Conservation (phyloP, 2,888 invertebrate genomes). For the Schizotus pectinicornis region DNA sequence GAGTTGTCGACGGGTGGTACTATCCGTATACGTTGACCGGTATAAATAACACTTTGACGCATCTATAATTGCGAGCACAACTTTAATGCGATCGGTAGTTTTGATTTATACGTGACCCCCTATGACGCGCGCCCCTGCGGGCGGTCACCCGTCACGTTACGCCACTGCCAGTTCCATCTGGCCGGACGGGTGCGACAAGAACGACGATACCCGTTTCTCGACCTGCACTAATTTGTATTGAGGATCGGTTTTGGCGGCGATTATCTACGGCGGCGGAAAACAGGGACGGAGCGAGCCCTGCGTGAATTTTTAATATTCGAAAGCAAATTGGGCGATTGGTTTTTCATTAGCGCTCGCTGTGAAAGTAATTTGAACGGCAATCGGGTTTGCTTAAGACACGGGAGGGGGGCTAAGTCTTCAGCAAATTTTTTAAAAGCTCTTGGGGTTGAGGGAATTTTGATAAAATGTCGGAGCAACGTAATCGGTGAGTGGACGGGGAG, state of each 20-base stretch:
- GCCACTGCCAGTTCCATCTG: constrained; percentile 31
- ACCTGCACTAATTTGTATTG: background rate
- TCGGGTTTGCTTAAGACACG: background rate
- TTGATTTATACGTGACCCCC: constrained; percentile 54
- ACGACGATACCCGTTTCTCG: background rate
- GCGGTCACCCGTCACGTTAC: constrained; percentile 49
- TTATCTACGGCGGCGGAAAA: background rate
- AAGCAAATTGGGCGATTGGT: background rate
- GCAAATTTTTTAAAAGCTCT: too few species aligned
- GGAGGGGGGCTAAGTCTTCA: background rate
- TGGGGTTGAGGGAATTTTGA: too few species aligned
- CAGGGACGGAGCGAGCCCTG: background rate
- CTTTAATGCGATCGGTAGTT: constrained; percentile 56
- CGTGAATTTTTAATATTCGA: background rate
- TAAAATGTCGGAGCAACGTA: too few species aligned
- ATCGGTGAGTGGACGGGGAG: too few species aligned
- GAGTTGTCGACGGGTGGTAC: constrained; percentile 36
- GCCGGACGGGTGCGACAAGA: background rate
- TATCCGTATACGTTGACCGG: constrained; percentile 41
- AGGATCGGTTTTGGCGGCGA: too few species aligned
- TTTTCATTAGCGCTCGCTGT: constrained; percentile 20
- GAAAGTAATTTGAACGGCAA: background rate
- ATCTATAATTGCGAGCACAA: constrained; percentile 56
- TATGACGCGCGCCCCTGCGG: constrained; percentile 50
- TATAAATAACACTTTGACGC: constrained; percentile 58